Evolutionary conservation across 2,888 invertebrate genomes (phyloP), one percentile per base, ranked within the genome.

Genomic region (Drosophila monieri): DNA sequence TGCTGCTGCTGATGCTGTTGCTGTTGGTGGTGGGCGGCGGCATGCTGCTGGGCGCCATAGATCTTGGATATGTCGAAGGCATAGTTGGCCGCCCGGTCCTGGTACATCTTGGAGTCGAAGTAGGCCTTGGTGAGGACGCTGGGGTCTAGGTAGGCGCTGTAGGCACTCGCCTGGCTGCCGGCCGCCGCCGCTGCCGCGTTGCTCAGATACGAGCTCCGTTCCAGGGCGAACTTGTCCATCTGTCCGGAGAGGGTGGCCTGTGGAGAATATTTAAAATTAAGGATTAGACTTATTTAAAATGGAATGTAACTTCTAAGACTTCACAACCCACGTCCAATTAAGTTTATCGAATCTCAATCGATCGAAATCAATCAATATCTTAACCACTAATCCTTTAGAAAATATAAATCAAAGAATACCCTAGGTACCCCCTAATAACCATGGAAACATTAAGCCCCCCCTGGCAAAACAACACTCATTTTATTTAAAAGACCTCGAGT

Each of bases 21-120:
- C 55, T 91, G 91, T 62, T 91, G 91, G 32, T 90, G 91, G 37
- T 90, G 91, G 32, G 88, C 90, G 8, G 89, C 91, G 15, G 89
- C 86, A 51, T 90, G 89, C 66, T 91, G 91, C 74, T 91, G 90
- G 37, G 91, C 90, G 56, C 91, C 91, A 61, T 92, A 92, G 69
- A 92, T 92, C 84, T 92, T 92, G 32, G 92, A 90, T 60, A 92
- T 92, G 66, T 92, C 92, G 55, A 92, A 92, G 77, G 92, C 92
- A 86, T 92, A 92, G 71, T 92, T 92, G 72, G 92, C 90, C 25
- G 91, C 92, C 52, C 92, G 90, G 83, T 92, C 92, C 77, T 91
- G 91, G 73, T 92, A 92, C 91, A 92, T 91, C 83, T 92, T 92
- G 62, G 92, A 92, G 73, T 92, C 92, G 62, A 92, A 92, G 77